Conservation (phyloP, 2,888 invertebrate species). For the Graphium colonna region DNA sequence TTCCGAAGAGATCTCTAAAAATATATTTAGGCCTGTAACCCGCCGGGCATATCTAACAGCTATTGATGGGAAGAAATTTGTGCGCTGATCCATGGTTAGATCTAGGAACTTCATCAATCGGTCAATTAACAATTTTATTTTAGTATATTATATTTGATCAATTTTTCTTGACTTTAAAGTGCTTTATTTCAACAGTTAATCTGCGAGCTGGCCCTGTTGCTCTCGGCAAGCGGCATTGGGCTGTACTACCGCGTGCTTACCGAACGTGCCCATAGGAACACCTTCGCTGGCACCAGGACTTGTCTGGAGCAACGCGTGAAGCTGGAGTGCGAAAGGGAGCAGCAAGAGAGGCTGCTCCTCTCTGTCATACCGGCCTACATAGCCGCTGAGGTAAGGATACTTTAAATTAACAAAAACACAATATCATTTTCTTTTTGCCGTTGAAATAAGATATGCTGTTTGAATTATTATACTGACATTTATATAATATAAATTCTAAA, state of each 20-base stretch:
- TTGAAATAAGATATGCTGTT: too few relatives aligned
- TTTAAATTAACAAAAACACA: not conserved
- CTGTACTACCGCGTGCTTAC: conserved; percentile 94
- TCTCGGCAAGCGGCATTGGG: conserved; percentile 90
- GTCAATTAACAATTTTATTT: too few relatives aligned
- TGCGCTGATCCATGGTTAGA: too few relatives aligned
- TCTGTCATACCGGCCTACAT: conserved; percentile 97
- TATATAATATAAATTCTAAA: too few relatives aligned
- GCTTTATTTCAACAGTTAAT: conserved; percentile 79
- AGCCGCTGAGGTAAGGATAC: conserved; percentile 91
- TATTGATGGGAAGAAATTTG: too few relatives aligned
- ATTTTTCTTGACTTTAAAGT: not conserved
- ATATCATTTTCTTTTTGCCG: too few relatives aligned
- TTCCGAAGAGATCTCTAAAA: too few relatives aligned
- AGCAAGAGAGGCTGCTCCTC: conserved; percentile 93
- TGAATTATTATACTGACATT: too few relatives aligned
- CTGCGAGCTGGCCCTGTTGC: conserved; percentile 87
- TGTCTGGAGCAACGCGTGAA: conserved; percentile 95
- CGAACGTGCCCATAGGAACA: conserved; percentile 90
- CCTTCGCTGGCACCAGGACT: conserved; percentile 93
- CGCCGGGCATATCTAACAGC: too few relatives aligned
- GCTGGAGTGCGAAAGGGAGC: conserved; percentile 94
- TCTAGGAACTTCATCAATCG: too few relatives aligned
- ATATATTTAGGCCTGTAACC: too few relatives aligned
- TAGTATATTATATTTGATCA: conserved; percentile 5